phyloP scores from a whole-genome alignment of 2,113 vertebrate species.

The Channa maculata region DNA sequence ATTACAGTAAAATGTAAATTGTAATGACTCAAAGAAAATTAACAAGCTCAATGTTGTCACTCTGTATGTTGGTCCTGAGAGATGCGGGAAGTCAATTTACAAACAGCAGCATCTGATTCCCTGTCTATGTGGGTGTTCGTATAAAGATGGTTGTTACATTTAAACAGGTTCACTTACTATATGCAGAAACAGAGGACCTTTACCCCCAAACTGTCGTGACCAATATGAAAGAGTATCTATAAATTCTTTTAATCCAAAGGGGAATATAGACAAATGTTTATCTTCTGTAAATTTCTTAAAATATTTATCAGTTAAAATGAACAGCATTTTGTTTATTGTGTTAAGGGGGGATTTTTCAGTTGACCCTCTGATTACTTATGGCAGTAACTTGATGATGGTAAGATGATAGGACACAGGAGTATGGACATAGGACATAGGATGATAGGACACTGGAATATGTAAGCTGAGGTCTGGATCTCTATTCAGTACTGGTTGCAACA shows the following conservation, averaged over 20 bases:
- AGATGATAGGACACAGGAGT: too few species aligned
- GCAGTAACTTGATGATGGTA: too few species aligned
- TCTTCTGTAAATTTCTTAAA: background rate
- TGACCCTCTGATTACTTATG: too few species aligned
- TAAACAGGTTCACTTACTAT: conserved; percentile 23
- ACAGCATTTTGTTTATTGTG: too few species aligned
- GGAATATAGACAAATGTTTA: background rate
- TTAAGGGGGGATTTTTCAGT: too few species aligned
- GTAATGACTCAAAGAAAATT: conserved; percentile 13
- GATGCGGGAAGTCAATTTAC: conserved; percentile 30
- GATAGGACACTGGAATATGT: background rate
- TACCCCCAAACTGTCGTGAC: too few species aligned
- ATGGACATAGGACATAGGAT: too few species aligned
- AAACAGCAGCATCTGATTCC: conserved; percentile 34
- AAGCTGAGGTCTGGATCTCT: background rate
- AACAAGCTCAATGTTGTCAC: conserved; percentile 13
- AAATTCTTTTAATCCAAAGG: background rate
- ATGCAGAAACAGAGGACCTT: background rate
- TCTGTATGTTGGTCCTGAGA: conserved; percentile 33
- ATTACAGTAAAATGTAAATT: conserved; percentile 15
- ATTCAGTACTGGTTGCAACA: background rate
- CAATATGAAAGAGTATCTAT: background rate
- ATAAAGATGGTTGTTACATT: conserved; percentile 34
- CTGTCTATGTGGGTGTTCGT: conserved; percentile 33
- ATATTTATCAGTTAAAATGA: background rate